These are phyloP conservation scores for Platycnemis pennipes DNA, from an alignment of 2,888 invertebrate species.

Conservation along the genomic window DNA sequence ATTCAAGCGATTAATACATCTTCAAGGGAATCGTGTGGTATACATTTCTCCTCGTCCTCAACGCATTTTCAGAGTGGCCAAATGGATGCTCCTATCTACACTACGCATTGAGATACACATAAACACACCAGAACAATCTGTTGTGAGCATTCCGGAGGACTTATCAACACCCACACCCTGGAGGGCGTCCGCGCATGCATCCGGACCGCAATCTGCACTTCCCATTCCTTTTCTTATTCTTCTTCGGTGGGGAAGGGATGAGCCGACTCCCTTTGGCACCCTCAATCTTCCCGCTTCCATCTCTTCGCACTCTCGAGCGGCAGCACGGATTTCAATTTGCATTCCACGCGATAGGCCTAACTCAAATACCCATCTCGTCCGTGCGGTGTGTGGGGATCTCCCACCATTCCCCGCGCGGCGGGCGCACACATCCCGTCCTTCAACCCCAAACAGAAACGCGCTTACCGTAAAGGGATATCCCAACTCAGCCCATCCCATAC, in stretches of 20 bases:
- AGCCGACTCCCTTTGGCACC: not conserved
- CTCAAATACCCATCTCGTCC: conserved; percentile 67
- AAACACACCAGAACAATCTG: too few relatives aligned
- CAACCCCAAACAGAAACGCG: not conserved
- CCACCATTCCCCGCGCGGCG: not conserved
- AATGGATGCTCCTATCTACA: too few relatives aligned
- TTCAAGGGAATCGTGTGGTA: too few relatives aligned
- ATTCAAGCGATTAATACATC: too few relatives aligned
- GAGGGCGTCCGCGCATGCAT: too few relatives aligned
- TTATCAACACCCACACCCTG: too few relatives aligned
- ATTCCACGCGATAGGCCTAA: conserved; percentile 59
- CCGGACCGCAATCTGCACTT: not conserved
- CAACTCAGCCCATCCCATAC: not conserved
- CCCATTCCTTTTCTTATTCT: not conserved
- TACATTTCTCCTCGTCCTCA: too few relatives aligned
- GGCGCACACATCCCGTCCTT: not conserved
- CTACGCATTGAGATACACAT: too few relatives aligned
- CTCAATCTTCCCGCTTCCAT: not conserved
- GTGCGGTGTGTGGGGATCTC: not conserved
- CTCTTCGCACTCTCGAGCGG: not conserved
- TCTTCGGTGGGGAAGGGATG: not conserved
- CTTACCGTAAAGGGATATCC: not conserved
- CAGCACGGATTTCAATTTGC: conserved; percentile 53
- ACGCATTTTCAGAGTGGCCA: too few relatives aligned
- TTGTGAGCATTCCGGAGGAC: too few relatives aligned